Percentiles rank a stretch among this genome's conserved stretches.
phyloP scores from a whole-genome alignment of 2,888 invertebrate species.

The Drymonia ruficornis region DNA sequence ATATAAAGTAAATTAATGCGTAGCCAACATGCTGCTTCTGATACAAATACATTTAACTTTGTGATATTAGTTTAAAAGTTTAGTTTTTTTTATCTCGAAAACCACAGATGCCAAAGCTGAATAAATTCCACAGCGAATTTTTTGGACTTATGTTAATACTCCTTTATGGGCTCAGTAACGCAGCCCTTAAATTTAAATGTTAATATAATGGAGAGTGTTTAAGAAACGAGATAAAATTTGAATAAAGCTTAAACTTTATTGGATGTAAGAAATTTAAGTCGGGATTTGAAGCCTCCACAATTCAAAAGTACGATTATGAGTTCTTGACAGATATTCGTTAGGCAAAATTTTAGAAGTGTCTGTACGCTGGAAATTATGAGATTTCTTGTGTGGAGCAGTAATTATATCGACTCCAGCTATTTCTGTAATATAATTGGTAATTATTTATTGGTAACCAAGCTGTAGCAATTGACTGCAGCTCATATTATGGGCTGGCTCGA shows the following conservation, averaged over 20 bases:
- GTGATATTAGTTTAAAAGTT: too few relatives aligned
- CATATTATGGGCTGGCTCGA: too few relatives aligned
- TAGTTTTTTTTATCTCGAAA: conserved; percentile 7
- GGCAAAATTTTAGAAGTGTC: conserved; percentile 15
- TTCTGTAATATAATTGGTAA: too few relatives aligned
- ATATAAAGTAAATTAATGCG: too few relatives aligned
- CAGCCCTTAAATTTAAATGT: conserved; percentile 30
- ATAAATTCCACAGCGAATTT: background rate
- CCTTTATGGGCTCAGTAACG: conserved; percentile 20
- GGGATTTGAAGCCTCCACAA: conserved; percentile 8
- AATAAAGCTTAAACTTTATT: conserved; percentile 37
- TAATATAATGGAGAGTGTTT: conserved; percentile 33
- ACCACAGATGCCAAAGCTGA: background rate
- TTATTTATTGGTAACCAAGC: too few relatives aligned
- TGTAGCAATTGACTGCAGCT: too few relatives aligned
- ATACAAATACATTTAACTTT: too few relatives aligned
- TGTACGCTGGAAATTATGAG: too few relatives aligned
- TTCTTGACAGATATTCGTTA: conserved; percentile 23
- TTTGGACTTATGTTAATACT: conserved; percentile 18
- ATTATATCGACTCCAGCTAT: too few relatives aligned
- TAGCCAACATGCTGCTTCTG: too few relatives aligned
- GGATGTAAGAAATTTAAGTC: conserved; percentile 22
- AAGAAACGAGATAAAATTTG: conserved; percentile 37
- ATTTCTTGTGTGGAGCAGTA: too few relatives aligned
- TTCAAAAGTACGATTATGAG: conserved; percentile 17